These are phyloP conservation scores for Glossosoma conforme DNA, from an alignment of 1,140 invertebrate genomes.

Conservation along the genomic window DNA sequence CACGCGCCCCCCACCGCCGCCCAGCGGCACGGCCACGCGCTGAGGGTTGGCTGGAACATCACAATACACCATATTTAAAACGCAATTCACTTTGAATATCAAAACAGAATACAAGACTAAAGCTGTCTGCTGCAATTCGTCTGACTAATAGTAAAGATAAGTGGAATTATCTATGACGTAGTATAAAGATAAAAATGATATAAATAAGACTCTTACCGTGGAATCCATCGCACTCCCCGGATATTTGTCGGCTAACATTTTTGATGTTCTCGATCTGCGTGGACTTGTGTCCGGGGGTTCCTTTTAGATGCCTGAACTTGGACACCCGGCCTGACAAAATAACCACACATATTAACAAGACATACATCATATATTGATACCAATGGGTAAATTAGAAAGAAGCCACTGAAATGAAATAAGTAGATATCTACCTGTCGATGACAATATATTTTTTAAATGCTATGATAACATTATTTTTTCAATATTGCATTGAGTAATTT, in stretches of 20 bases:
- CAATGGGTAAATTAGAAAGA: no score
- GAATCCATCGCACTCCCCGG: slow-evolving; percentile 91
- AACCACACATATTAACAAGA: no score
- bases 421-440: no score
- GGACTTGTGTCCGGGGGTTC: slow-evolving; percentile 82
- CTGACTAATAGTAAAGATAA: not conserved
- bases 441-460: no score
- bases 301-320: slow-evolving; percentile 90
- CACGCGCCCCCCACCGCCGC: slow-evolving; percentile 83
- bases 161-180: not conserved
- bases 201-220: slow-evolving; percentile 65
- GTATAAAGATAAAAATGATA: slow-evolving; percentile 2
- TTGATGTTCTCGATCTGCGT: slow-evolving; percentile 89
- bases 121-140: no score
- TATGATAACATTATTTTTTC: no score
- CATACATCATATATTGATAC: no score
- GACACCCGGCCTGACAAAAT: slow-evolving; percentile 70
- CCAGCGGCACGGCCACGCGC: slow-evolving; percentile 80
- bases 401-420: no score
- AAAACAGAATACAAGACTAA: no score
- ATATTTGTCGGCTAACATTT: slow-evolving; percentile 85
- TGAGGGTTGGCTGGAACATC: slow-evolving; percentile 66
- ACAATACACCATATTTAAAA: no score
- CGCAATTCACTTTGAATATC: no score
- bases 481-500: no score